Evolutionary conservation across 2,888 invertebrate species (phyloP), one percentile per base, ranked within the genome.

Genomic region (Microctonus hyperodae): DNA sequence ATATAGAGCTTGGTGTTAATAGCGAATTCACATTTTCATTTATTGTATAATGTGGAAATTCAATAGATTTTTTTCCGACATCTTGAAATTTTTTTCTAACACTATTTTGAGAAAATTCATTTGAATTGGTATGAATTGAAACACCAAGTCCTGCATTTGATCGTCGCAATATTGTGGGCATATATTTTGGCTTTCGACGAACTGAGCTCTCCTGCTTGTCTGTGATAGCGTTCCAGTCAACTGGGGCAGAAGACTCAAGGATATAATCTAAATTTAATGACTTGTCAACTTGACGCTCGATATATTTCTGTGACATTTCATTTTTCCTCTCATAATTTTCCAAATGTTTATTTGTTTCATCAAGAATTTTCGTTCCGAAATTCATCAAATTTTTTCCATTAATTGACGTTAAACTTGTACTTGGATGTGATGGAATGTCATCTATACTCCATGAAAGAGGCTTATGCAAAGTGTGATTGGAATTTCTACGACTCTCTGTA

Each of bases 141-240:
- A 59, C 10, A 23, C n/a, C 61, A 22, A 20, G 22, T 40, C 66
- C 67, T 11, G 58, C 28, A 61, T 59, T 61, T 5, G 65, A 48
- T 59, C 69, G 55, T 62, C 68, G 67, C 3, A 69, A 48, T 9
- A 71, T 71, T 35, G 62, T 56, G 10, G 72, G 72, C 37, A 69
- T 55, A 65, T 72, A 67, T 64, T 71, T 70, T 1, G 25, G 16
- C 22, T 56, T 59, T 55, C 51, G 53, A 23, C 56, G 68, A 11
- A 48, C 22, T 1, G 20, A 20, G 33, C 37, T 59, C 53, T 56
- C 44, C 7, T 11, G n/a, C 58, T 65, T 28, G 28, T 5, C 28
- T 3, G n/a, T n/a, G n/a, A n/a, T n/a, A n/a, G n/a, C n/a, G n/a
- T n/a, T n/a, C n/a, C n/a, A n/a, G n/a, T n/a, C n/a, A n/a, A n/a